These are phyloP conservation scores for Cryptophagus acutangulus DNA, from an alignment of 2,888 invertebrate genomes.

Conservation along the genomic window DNA sequence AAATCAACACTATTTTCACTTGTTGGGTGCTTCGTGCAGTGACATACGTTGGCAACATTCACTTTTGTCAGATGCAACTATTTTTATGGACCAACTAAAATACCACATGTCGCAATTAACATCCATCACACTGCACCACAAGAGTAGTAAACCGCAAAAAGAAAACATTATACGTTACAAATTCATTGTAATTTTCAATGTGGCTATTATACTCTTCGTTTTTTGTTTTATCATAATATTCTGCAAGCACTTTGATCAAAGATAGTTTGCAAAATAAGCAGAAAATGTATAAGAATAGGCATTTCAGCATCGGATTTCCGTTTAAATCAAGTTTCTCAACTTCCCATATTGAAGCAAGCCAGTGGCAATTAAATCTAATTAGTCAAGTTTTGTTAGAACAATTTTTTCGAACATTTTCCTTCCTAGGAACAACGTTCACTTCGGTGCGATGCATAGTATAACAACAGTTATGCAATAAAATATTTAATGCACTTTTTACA, in stretches of 20 bases:
- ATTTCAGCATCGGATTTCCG: slow-evolving; percentile 14
- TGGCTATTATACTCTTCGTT: slow-evolving; percentile 8
- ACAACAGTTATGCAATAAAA: too few species aligned
- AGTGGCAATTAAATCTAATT: slow-evolving; percentile 18
- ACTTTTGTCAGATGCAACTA: slow-evolving; percentile 18
- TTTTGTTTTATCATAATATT: slow-evolving; percentile 14
- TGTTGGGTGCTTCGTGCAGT: slow-evolving; percentile 11
- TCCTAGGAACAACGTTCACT: too few species aligned
- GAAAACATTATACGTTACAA: slow-evolving; percentile 10
- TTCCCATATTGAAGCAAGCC: slow-evolving; percentile 17
- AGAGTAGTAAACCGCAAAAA: slow-evolving; percentile 5
- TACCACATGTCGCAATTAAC: slow-evolving; percentile 21
- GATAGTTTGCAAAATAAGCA: background rate
- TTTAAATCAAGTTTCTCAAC: slow-evolving; percentile 16
- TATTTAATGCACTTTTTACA: too few species aligned
- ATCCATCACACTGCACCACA: slow-evolving; percentile 9
- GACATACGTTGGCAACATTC: slow-evolving; percentile 16
- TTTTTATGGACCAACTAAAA: slow-evolving; percentile 24
- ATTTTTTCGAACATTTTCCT: too few species aligned
- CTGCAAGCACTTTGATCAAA: background rate
- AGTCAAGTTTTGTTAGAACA: too few species aligned
- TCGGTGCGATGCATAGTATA: too few species aligned
- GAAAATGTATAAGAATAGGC: background rate
- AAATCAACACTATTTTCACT: slow-evolving; percentile 20
- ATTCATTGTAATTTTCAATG: slow-evolving; percentile 9